Base-by-base conservation (phyloP, 2,113 vertebrate genomes). In the Alligator mississippiensis region DNA sequence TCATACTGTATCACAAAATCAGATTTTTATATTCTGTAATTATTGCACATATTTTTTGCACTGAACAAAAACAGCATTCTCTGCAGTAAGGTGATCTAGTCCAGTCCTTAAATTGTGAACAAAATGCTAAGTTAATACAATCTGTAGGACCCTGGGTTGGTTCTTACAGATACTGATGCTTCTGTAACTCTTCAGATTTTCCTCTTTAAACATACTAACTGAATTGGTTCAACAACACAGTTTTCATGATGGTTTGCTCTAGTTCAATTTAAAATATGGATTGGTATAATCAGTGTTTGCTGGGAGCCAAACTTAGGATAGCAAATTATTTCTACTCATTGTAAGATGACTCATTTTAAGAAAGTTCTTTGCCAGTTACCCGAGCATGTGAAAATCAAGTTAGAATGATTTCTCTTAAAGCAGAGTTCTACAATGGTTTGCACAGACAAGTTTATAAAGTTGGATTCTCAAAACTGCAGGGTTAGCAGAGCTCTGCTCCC, bases 1-100 rank as follows among this genome's bases (percentile, higher is more conserved):
- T 95, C 95, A 21, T 58, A 10, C n/a, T 91, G 28, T 79, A 81
- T 80, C 74, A 78, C 34, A 88, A 88, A 88, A 87, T 88, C 76
- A 85, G 58, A 94, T 66, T 89, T 89, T 64, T 83, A 5, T 55
- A 76, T 93, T 4, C 60, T 82, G 82, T 27, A 55, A 24, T 89
- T 47, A 47, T 47, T 47, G 47, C 17, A 84, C 1, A 0, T 72
- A 22, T 14, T 54, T 94, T 93, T 90, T 95, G 54, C 77, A 88
- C 9, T 77, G 14, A 85, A 34, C 62, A 92, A 77, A 95, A 76
- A 74, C 15, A 64, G 1, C 92, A 55, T 74, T 84, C 90, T 89
- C 84, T 62, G 13, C 85, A 13, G 5, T 57, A 88, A 80, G 66
- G 28, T 34, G 78, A 89, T 60, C 15, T 34, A 34, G 34, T 34